Conservation (phyloP, 2,797 vertebrate genomes). For the Molossus molossus region DNA sequence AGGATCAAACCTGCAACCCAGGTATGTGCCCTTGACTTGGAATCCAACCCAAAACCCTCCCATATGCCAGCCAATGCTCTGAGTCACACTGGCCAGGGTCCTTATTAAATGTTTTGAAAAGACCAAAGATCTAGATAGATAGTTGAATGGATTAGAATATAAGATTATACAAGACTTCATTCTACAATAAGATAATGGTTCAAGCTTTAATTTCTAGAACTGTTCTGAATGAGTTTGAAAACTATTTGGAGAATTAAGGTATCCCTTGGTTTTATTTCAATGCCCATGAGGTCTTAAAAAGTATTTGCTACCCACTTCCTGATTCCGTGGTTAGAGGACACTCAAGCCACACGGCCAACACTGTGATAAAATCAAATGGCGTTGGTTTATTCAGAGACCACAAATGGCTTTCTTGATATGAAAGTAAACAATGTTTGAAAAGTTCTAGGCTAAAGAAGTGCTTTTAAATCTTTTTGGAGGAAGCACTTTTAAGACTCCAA, state of each 20-base stretch:
- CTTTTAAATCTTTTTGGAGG: slow-evolving; percentile 80
- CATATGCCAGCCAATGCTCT: no score
- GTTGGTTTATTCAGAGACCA: slow-evolving; percentile 68
- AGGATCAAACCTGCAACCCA: no score
- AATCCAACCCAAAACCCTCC: no score
- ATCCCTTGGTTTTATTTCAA: slow-evolving; percentile 59
- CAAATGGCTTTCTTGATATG: slow-evolving; percentile 73
- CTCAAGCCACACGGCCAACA: slow-evolving; percentile 60
- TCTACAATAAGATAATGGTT: not conserved
- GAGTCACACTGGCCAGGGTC: no score
- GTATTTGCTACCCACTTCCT: slow-evolving; percentile 52
- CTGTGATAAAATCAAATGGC: slow-evolving; percentile 72
- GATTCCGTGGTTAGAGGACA: slow-evolving; percentile 33
- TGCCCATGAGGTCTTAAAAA: slow-evolving; percentile 51
- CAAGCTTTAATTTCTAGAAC: slow-evolving; percentile 14
- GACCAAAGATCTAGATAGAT: not conserved
- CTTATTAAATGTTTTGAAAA: slow-evolving; percentile 5
- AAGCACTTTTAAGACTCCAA: slow-evolving; percentile 57
- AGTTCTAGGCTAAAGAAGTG: slow-evolving; percentile 72
- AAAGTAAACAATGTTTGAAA: slow-evolving; percentile 61
- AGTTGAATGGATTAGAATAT: not conserved
- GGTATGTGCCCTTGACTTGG: no score
- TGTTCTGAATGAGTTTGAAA: slow-evolving; percentile 41
- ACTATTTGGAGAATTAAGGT: not conserved
- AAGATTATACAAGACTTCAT: not conserved